Evolutionary conservation across 2,888 invertebrate genomes (phyloP), one percentile per base, ranked within the genome.

Genomic region (Eilema griseolum): DNA sequence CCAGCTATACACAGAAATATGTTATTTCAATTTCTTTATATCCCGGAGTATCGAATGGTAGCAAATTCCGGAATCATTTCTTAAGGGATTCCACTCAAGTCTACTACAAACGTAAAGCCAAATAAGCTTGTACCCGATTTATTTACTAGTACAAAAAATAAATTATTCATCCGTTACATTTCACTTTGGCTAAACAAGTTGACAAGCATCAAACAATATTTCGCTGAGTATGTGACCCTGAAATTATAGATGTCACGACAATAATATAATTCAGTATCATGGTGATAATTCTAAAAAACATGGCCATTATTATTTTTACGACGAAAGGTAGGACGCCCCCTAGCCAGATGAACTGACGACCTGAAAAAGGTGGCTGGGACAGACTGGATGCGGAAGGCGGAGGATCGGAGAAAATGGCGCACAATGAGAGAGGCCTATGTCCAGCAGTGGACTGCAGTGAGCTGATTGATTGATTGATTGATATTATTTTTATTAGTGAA

Each of bases 111-210:
- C 31, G 60, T 23, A 62, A 71, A 57, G 66, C 56, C 4, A 69
- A 61, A 62, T 57, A 64, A 60, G 24, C 16, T 26, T 61, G 16
- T 64, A 57, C 33, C 41, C 63, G n/a, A 59, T 61, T 61, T 67
- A 59, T 61, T 61, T 67, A 56, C 60, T 8, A 31, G 33, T 61
- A 41, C 24, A 71, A 41, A 59, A 62, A 62, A 80, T 80, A 77
- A 79, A 78, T 82, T 73, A 81, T 80, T 78, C 73, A 78, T 69
- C 28, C 37, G 56, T 73, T 60, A 73, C 61, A 64, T 73, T 74
- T 68, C 62, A 69, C 63, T 77, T 72, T 62, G 46, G 61, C 65
- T 67, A 68, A 77, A 65, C 74, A 75, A 71, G 37, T 69, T 76
- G 73, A 69, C 74, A 73, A 73, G 68, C 57, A 77, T 56, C 74